A percentile compares a stretch with the other conserved stretches of the same genome.
phyloP scores from a whole-genome alignment of 64 coral and sea anemone genomes.

The Dendronephthya gigantea region DNA sequence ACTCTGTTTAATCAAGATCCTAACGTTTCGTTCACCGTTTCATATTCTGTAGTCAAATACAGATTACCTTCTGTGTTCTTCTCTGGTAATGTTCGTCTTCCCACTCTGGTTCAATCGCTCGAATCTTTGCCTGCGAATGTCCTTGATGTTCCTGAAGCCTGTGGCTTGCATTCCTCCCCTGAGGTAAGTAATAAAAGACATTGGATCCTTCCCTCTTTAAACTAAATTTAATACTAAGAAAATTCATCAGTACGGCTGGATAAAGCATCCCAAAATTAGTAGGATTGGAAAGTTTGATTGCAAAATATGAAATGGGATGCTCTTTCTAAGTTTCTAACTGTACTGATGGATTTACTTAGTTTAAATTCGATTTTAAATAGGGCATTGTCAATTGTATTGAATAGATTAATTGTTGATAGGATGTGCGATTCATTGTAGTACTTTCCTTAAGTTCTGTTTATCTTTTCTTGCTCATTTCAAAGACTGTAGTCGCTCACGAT shows the following conservation, averaged over 20 bases:
- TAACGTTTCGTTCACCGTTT: not conserved
- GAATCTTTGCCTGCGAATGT: slow-evolving; percentile 61
- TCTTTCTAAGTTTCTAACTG: no score
- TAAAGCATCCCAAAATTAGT: no score
- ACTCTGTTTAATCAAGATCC: not conserved
- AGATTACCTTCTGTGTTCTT: slow-evolving; percentile 79
- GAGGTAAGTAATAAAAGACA: slow-evolving; percentile 41
- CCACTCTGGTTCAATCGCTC: slow-evolving; percentile 48
- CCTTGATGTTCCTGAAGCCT: slow-evolving; percentile 83
- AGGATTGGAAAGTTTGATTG: no score
- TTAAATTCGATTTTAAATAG: no score
- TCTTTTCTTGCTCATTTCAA: not conserved
- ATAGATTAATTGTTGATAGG: not conserved
- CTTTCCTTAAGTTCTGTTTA: not conserved
- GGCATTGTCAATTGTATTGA: no score
- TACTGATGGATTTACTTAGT: no score
- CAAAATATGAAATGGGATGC: no score
- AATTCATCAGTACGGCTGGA: no score
- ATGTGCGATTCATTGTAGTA: not conserved
- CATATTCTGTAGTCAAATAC: slow-evolving; percentile 58
- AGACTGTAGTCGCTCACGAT: slow-evolving; percentile 71
- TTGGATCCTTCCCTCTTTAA: no score
- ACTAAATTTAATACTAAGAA: no score
- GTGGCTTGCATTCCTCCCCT: slow-evolving; percentile 66
- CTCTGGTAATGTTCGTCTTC: slow-evolving; percentile 51